Conservation (phyloP, 1,140 invertebrate genomes). For the Rhagoletis zephyria region DNA sequence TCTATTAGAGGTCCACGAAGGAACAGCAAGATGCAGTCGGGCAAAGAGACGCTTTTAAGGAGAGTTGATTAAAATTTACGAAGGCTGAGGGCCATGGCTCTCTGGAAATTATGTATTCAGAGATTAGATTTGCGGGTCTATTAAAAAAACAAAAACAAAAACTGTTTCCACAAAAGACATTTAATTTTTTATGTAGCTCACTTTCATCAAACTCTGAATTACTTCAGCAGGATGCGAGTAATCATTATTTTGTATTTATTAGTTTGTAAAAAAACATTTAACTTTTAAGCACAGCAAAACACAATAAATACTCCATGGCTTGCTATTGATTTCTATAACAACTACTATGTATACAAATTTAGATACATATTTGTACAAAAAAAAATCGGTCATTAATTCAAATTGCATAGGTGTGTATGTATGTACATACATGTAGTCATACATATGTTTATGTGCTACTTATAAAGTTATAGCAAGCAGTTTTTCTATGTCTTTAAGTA, state of each 20-base stretch:
- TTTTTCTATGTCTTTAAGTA: not conserved
- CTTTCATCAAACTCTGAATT: not conserved
- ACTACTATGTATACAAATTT: not conserved
- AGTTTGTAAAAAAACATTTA: slow-evolving; percentile 9
- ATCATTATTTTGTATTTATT: slow-evolving; percentile 10
- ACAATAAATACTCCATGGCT: slow-evolving; percentile 20
- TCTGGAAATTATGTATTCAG: too few species aligned
- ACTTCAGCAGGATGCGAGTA: not conserved
- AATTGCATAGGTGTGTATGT: not conserved
- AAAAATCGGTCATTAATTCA: too few species aligned
- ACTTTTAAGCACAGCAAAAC: not conserved
- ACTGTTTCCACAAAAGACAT: too few species aligned
- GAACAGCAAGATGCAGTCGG: too few species aligned
- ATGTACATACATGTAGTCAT: not conserved
- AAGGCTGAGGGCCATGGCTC: too few species aligned
- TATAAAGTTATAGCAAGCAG: too few species aligned
- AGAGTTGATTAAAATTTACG: too few species aligned
- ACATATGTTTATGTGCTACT: too few species aligned
- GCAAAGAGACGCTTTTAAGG: too few species aligned
- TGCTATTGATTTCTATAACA: not conserved
- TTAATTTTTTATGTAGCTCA: not conserved
- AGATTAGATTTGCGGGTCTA: not conserved
- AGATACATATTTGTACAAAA: not conserved
- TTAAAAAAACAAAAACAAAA: not conserved
- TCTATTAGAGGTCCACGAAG: not conserved